Conservation (phyloP, 2,113 vertebrate species). For the Dicaeum eximium region DNA sequence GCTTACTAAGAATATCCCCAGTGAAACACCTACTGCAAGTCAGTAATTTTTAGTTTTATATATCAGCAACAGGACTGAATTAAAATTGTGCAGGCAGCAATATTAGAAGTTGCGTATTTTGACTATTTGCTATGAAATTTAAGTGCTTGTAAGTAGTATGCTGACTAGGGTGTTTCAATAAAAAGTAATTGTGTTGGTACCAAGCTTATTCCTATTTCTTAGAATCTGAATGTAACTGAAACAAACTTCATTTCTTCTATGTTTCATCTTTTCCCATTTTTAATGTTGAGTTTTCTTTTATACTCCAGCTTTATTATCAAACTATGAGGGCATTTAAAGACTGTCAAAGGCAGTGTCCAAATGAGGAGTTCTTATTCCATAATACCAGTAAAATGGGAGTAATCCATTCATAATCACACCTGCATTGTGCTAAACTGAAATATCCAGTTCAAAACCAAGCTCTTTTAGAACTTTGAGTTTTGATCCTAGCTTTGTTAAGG, state of each 20-base stretch:
- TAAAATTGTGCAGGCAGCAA: background rate
- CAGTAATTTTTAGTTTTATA: background rate
- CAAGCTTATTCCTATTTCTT: background rate
- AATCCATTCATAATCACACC: background rate
- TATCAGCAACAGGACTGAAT: background rate
- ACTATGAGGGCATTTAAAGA: background rate
- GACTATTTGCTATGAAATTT: background rate
- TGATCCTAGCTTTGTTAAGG: background rate
- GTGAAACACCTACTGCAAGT: background rate
- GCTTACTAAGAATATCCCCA: background rate
- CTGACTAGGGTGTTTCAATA: background rate
- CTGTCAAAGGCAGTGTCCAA: background rate
- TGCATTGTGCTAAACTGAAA: background rate
- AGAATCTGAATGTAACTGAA: background rate
- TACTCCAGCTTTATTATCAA: background rate
- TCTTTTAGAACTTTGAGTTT: background rate
- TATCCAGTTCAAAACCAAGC: background rate
- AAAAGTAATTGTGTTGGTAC: background rate
- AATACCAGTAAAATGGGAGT: background rate
- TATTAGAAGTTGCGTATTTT: background rate
- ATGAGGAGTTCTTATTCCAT: background rate
- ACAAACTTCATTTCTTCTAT: background rate
- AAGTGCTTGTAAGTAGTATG: background rate
- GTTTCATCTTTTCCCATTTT: background rate
- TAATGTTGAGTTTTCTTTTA: background rate